A percentile compares a stretch with the other conserved stretches of the same genome.
Conservation (phyloP, 2,888 invertebrate species). For the Elegia similella region DNA sequence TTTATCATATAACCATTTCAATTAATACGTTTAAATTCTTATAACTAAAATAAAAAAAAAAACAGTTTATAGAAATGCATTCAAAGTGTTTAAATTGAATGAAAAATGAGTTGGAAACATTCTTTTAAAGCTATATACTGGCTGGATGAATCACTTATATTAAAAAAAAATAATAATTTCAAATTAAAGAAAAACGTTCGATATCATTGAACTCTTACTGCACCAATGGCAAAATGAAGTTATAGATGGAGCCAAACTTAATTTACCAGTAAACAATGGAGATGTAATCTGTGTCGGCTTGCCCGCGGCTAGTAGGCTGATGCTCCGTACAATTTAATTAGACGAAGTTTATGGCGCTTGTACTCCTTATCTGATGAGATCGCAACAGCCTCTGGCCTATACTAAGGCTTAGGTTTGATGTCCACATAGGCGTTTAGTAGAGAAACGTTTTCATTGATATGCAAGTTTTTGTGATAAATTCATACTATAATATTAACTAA, state of each 20-base stretch:
- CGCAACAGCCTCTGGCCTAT: conserved; percentile 44
- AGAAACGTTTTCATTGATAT: too few species aligned
- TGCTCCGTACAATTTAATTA: conserved; percentile 75
- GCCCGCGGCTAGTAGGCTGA: conserved; percentile 45
- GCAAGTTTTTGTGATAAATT: too few species aligned
- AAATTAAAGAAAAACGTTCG: neutral
- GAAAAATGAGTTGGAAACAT: too few species aligned
- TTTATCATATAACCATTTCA: too few species aligned
- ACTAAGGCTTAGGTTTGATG: conserved; percentile 27
- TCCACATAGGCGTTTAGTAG: neutral
- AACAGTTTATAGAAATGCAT: too few species aligned
- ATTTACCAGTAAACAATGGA: conserved; percentile 74
- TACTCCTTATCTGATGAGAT: conserved; percentile 62
- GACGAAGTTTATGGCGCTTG: conserved; percentile 69
- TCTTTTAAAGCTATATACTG: too few species aligned
- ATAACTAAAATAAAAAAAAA: too few species aligned
- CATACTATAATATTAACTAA: too few species aligned
- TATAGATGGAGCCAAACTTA: conserved; percentile 61
- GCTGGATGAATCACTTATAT: too few species aligned
- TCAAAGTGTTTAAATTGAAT: too few species aligned
- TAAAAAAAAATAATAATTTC: too few species aligned
- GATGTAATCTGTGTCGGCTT: conserved; percentile 63
- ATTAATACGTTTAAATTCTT: too few species aligned
- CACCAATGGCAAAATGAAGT: conserved; percentile 50
- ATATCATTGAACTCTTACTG: neutral